A percentile compares a stretch with the other conserved stretches of the same genome.
phyloP scores from a whole-genome alignment of 1,140 invertebrate species.

The Danaus melanippus region DNA sequence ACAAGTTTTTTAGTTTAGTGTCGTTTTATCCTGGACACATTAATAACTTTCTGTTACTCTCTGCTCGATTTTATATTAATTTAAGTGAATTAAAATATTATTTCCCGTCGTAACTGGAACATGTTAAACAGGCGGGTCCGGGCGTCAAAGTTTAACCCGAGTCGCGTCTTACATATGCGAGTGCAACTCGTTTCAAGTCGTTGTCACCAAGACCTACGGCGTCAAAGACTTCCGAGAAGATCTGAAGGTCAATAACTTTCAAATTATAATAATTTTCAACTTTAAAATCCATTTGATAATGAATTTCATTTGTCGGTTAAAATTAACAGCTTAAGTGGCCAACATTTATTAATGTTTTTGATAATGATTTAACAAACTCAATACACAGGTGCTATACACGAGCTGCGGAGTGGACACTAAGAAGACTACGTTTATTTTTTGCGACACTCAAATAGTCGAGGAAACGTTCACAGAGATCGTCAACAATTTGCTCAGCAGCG shows the following conservation, averaged over 20 bases:
- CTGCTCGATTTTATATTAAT: too few relatives aligned
- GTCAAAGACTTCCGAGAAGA: conserved; percentile 87
- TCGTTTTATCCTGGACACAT: too few relatives aligned
- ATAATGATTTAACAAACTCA: too few relatives aligned
- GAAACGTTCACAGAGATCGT: conserved; percentile 90
- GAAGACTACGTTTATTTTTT: conserved; percentile 85
- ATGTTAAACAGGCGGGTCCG: conserved; percentile 81
- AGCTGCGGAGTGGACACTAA: conserved; percentile 82
- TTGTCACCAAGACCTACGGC: conserved; percentile 83
- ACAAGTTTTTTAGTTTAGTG: too few relatives aligned
- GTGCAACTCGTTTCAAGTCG: conserved; percentile 83
- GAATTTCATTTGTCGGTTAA: not conserved
- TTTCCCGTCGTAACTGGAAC: not conserved
- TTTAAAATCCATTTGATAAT: not conserved
- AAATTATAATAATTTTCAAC: conserved; percentile 2
- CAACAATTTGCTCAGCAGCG: conserved; percentile 88
- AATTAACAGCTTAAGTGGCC: not conserved
- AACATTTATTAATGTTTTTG: too few relatives aligned
- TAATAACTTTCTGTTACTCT: too few relatives aligned
- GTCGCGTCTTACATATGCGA: conserved; percentile 86
- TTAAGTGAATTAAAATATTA: not conserved
- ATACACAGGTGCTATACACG: conserved; percentile 73
- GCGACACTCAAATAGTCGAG: conserved; percentile 85
- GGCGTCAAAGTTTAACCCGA: conserved; percentile 83
- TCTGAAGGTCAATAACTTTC: conserved; percentile 73